Evolutionary conservation across 1,140 invertebrate genomes (phyloP).

Genomic region (Halictus rubicundus): DNA sequence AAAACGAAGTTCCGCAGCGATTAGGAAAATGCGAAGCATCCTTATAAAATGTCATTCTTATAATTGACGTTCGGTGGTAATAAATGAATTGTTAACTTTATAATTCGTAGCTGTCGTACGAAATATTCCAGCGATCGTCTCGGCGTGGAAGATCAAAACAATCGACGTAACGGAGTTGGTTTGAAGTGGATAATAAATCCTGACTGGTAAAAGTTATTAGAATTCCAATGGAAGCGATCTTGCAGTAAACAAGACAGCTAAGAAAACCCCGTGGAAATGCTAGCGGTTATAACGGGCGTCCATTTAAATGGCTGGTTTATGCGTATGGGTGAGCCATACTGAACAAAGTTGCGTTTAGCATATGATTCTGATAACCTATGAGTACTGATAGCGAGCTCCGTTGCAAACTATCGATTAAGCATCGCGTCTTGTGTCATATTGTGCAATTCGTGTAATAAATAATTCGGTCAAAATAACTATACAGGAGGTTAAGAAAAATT

Average conservation of each 20-base stretch:
- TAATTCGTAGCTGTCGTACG: too few relatives aligned
- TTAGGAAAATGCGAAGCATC: too few relatives aligned
- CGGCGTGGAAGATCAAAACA: conserved; percentile 24
- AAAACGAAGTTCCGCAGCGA: too few relatives aligned
- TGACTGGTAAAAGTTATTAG: conserved; percentile 47
- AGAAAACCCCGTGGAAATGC: conserved; percentile 38
- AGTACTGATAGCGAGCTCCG: conserved; percentile 29
- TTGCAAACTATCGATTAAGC: conserved; percentile 20
- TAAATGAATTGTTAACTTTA: conserved; percentile 1
- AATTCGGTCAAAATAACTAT: not conserved
- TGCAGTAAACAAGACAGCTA: not conserved
- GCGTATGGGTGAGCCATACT: conserved; percentile 1
- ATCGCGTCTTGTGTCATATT: not conserved
- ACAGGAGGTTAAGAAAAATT: not conserved
- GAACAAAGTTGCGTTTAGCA: conserved; percentile 6
- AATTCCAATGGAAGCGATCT: conserved; percentile 44
- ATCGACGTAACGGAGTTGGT: conserved; percentile 48
- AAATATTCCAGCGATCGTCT: not conserved
- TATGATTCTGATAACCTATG: conserved; percentile 29
- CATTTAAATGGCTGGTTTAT: conserved; percentile 16
- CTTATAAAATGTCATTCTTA: too few relatives aligned
- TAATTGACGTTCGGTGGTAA: not conserved
- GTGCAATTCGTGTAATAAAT: conserved; percentile 14
- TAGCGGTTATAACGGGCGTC: not conserved
- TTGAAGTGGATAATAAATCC: conserved; percentile 49